Base-by-base conservation (phyloP, 2,797 vertebrate species). In the Malurus splendens region DNA sequence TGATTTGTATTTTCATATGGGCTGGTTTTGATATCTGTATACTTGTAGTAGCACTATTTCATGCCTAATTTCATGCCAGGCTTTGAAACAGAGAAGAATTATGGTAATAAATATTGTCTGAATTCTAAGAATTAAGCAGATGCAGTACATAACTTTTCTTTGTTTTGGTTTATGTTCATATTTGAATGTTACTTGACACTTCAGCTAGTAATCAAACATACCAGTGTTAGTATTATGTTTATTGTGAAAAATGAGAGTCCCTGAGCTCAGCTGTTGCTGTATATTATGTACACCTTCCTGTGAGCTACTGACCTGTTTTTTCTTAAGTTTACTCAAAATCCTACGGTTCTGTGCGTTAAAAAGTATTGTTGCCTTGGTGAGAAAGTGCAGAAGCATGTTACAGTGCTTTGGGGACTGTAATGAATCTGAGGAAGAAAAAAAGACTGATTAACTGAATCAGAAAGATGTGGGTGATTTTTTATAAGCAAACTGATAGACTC, bases 331-430 rank as follows among this genome's bases (percentile, higher is more conserved):
- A 36, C 39, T 89, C 38, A 59, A 42, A 12, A 56, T 78, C 51
- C 68, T 91, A 45, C 0, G 0, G n/a, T 79, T 47, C 68, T 52
- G 10, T 86, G 65, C 73, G 84, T 89, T 92, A 62, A 75, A 55
- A 86, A 77, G 42, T 78, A 36, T 64, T 82, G 90, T 90, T 95
- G 91, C 90, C 88, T 89, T 93, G 91, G 91, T 95, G 84, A 93
- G 90, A 91, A 91, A 90, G 89, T 93, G 60, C 86, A 91, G 89
- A 95, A 92, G 45, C 73, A 41, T 94, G 89, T 95, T 88, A 45
- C 24, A 44, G 55, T 71, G 33, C 93, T 93, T 91, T 7, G 18
- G 93, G 91, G 93, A 87, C 76, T 83, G 52, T 42, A 83, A 60
- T 50, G 70, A 87, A 83, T 62, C 48, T 3, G 7, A 44, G 82